Base-by-base conservation (phyloP, 2,888 invertebrate species). In the Drosophila pullipes region DNA sequence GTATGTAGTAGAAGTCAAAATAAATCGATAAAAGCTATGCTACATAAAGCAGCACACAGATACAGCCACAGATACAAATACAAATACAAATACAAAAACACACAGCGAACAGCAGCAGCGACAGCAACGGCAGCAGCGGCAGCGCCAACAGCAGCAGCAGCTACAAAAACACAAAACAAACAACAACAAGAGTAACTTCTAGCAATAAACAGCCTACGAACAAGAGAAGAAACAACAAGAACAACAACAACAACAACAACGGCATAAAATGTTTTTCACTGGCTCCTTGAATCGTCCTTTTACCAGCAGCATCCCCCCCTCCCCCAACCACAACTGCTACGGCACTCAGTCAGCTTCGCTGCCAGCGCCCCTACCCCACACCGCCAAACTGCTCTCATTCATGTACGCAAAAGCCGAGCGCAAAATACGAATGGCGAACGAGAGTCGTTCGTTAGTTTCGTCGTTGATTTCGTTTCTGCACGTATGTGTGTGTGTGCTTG, bases 201-300 rank as follows among this genome's bases (percentile, higher is more conserved):
- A 59, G 71, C 85, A 75, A 87, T 89, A 89, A 86, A 85, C 90
- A 87, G 88, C 88, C 88, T 89, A 85, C 85, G 65, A 76, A 76
- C 69, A 81, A 71, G 64, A 78, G 30, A 60, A 68, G 47, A 63
- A 75, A 67, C 61, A 64, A 22, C 66, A 70, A 44, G 39, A 49
- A 30, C 22, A 77, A 55, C 47, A 68, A 47, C 44, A 68, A 44
- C 59, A 30, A 30, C 76, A 70, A 57, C 65, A 67, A 58, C 41
- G 63, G 60, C 69, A 67, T 69, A 76, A 83, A 85, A 83, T 83
- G 81, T 71, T 85, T 85, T 82, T 88, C 80, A 67, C 71, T 89
- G 90, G 88, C 85, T 85, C 90, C 85, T 85, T 89, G 71, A 89
- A 82, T 89, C 85, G 90, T 85, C 85, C 90, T 87, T 85, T 84